Conservation (phyloP, 2,888 invertebrate genomes). For the Oscheius sp. region DNA sequence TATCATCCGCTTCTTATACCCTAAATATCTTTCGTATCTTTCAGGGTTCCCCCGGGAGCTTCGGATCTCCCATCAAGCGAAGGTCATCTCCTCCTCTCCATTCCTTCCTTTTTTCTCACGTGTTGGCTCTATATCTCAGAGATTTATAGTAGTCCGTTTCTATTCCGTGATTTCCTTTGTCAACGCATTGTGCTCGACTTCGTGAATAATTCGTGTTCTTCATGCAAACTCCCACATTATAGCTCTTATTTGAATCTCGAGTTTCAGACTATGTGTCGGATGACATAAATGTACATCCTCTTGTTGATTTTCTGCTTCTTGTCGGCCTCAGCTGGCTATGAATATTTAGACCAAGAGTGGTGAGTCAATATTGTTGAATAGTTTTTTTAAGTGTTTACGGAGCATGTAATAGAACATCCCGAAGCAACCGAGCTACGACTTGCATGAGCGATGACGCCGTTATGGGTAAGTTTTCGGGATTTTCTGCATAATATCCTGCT, state of each 20-base stretch:
- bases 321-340: not conserved
- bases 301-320: not conserved
- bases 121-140: too few species aligned
- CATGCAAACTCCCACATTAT: constrained; percentile 76
- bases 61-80: too few species aligned
- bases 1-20: too few species aligned
- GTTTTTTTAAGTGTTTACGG: constrained; percentile 7
- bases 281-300: too few species aligned
- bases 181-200: not conserved
- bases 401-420: not conserved
- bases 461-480: not conserved
- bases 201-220: not conserved
- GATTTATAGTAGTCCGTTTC: not conserved
- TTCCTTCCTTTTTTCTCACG: too few species aligned
- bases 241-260: too few species aligned
- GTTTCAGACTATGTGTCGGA: not conserved
- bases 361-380: not conserved
- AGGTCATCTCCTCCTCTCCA: too few species aligned
- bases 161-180: not conserved
- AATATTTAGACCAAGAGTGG: not conserved
- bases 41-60: too few species aligned
- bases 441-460: constrained; percentile 27
- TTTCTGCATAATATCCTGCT: not conserved
- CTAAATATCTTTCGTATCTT: too few species aligned
- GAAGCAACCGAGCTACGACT: not conserved